Base-by-base conservation (phyloP, 2,113 vertebrate species). In the Isichthys henryi region DNA sequence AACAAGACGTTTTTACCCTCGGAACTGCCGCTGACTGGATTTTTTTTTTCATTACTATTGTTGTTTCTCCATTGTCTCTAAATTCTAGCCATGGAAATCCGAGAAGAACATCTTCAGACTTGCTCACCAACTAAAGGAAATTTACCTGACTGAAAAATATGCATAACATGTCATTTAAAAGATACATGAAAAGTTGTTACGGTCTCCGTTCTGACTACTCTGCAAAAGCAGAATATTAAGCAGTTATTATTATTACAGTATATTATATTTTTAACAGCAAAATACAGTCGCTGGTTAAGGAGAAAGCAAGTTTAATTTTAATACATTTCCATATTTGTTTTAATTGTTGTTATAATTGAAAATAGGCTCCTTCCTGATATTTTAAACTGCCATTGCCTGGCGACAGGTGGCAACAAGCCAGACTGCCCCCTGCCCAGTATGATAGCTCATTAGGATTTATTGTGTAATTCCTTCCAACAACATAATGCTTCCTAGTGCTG, bases 371-470 rank as follows among this genome's bases (percentile, higher is more conserved):
- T 56, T 58, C 7, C 5, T 23, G 62, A n/a, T n/a, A 31, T 58
- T 90, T 90, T 90, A 88, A 88, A 88, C 39, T 50, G 21, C 21
- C 87, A 88, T 62, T 88, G 80, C 50, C 58, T 88, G 52, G 74
- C 50, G 62, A 90, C 86, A 88, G 86, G 86, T 90, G 89, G 86
- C 86, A 88, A 53, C 43, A 21, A 83, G 46, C 86, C 89, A 90
- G 80, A 58, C 49, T 88, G 86, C 23, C 23, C 49, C 48, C 50
- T 82, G 53, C 86, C 31, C 45, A 49, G 31, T 86, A 80, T 86
- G 77, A 83, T 88, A 88, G 77, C 53, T 90, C 87, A 90, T 90
- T 90, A 88, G 90, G 43, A 90, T 56, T 77, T 82, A 85, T 86
- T 88, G 80, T 90, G 53, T 88, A 85, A 90, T 88, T 52, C 80